phyloP scores from a whole-genome alignment of 2,888 invertebrate species.

The Cheilosia scutellata region DNA sequence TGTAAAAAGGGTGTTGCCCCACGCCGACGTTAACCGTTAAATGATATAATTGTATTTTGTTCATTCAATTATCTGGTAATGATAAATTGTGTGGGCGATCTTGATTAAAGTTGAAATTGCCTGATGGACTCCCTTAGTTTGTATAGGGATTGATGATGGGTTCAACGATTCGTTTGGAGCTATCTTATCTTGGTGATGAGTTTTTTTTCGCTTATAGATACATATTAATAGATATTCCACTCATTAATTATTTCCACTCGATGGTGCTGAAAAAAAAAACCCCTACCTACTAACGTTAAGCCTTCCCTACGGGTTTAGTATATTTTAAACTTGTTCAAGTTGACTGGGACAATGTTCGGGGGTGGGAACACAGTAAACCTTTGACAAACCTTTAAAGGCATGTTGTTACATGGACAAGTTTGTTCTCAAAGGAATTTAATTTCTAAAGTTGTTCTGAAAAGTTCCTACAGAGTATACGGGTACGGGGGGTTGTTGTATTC shows the following conservation, averaged over 20 bases:
- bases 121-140: not conserved
- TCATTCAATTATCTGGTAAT: conserved; percentile 9
- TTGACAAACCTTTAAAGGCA: conserved; percentile 6
- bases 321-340: conserved; percentile 8
- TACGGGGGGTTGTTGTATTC: not conserved
- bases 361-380: conserved; percentile 2
- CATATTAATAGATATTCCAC: conserved; percentile 2
- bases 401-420: conserved; percentile 16
- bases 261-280: not conserved
- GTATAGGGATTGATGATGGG: not conserved
- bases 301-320: conserved; percentile 11
- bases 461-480: not conserved
- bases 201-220: not conserved
- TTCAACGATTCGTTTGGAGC: no score
- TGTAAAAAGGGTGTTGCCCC: conserved; percentile 8
- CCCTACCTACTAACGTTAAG: conserved; percentile 1
- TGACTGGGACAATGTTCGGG: not conserved
- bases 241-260: conserved; percentile 14
- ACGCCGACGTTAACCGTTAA: conserved; percentile 4
- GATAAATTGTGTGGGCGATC: not conserved
- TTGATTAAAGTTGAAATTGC: conserved; percentile 11
- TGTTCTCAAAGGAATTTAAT: not conserved
- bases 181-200: no score
- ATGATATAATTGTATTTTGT: conserved; percentile 34
- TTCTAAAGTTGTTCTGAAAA: conserved; percentile 5